phyloP scores from a whole-genome alignment of 2,888 invertebrate genomes.

The Bruchidius siliquastri region DNA sequence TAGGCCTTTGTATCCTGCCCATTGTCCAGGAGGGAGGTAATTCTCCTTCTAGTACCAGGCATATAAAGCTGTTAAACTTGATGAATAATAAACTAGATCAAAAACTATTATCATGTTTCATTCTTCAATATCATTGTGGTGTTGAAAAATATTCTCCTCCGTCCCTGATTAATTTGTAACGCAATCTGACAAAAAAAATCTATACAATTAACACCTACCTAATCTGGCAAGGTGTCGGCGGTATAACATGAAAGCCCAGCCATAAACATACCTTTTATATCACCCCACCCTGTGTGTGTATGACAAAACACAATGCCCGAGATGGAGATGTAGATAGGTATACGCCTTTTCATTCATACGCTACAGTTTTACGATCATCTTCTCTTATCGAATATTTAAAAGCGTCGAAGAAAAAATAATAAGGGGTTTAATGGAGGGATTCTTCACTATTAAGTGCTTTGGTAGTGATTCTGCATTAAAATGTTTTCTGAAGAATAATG shows the following conservation, averaged over 20 bases:
- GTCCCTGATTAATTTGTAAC: constrained; percentile 1
- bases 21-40: too few species aligned
- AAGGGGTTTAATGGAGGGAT: background rate
- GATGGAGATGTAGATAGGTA: constrained; percentile 2
- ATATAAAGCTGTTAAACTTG: too few species aligned
- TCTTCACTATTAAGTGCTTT: background rate
- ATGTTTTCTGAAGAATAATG: too few species aligned
- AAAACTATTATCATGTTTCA: too few species aligned
- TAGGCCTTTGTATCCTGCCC: too few species aligned
- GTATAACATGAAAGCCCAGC: constrained; percentile 20
- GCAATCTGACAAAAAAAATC: constrained; percentile 22
- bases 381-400: background rate
- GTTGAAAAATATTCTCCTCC: background rate
- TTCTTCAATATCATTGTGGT: too few species aligned
- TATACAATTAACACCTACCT: constrained; percentile 34
- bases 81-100: too few species aligned
- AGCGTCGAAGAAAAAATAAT: background rate
- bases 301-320: constrained; percentile 19
- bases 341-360: constrained; percentile 19
- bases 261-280: constrained; percentile 26
- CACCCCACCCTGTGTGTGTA: constrained; percentile 16
- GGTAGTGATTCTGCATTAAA: too few species aligned
- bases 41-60: too few species aligned
- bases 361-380: background rate
- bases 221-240: constrained; percentile 9